Evolutionary conservation across 2,888 invertebrate species (phyloP).

Genomic region (Punctoribates punctum): DNA sequence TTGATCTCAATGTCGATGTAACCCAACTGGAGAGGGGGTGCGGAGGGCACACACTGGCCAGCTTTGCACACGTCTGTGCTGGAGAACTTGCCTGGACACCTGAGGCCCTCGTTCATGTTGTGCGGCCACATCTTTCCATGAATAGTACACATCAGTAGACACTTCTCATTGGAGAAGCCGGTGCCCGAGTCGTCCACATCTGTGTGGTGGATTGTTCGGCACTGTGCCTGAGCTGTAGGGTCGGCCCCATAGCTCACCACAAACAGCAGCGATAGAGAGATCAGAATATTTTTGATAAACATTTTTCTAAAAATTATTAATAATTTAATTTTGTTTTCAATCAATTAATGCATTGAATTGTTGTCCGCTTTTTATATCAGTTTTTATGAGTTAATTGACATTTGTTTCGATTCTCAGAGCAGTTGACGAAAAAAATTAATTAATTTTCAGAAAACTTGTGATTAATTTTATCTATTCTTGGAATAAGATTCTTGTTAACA

Average conservation of each 20-base stretch:
- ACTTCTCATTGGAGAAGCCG: slow-evolving; percentile 1
- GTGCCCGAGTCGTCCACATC: slow-evolving; percentile 35
- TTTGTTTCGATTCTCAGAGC: no score
- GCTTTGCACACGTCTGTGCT: background rate
- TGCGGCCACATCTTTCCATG: slow-evolving; percentile 22
- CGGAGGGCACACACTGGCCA: slow-evolving; percentile 26
- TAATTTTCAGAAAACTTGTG: no score
- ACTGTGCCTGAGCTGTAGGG: slow-evolving; percentile 27
- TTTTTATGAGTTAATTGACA: no score
- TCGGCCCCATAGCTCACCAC: background rate
- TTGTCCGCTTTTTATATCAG: no score
- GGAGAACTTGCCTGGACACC: background rate
- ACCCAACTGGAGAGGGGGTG: background rate
- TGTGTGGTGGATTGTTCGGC: background rate
- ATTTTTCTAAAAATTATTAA: no score
- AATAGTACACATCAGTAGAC: slow-evolving; percentile 26
- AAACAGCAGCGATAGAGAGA: background rate
- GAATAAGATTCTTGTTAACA: no score
- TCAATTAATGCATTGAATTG: no score
- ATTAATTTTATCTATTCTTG: no score
- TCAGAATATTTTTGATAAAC: no score
- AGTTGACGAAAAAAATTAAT: no score
- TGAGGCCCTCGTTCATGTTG: slow-evolving; percentile 20
- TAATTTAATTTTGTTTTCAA: no score
- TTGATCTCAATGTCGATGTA: slow-evolving; percentile 37